Base-by-base conservation (phyloP, 2,797 vertebrate species). In the Astyanax mexicanus region DNA sequence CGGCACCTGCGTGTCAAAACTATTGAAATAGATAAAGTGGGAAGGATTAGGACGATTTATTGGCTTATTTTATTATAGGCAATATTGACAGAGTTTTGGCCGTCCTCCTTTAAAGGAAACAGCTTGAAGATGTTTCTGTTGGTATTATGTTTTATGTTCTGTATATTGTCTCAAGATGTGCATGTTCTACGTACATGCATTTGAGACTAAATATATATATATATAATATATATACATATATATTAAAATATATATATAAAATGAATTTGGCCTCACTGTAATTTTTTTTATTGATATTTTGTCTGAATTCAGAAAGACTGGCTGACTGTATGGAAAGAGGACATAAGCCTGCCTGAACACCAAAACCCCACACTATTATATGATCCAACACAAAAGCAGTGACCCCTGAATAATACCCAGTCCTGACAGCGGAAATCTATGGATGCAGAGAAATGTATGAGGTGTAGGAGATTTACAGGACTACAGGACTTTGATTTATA, bases 311-410 rank as follows among this genome's bases (percentile, higher is more conserved):
- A 35, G 12, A 5, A 8, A 35, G 42, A 47, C 45, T n/a, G 12
- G 23, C 15, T 49, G 27, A 35, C 27, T 21, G 44, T 19, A 35
- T 29, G 25, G 44, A 32, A 67, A 49, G 23, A 67, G 49, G 23
- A 58, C 25, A n/a, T 6, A 7, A 32, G 32, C 51, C 75, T 76
- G n/a, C 38, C 35, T 69, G 35, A 37, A 29, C 25, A 8, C 35
- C 19, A 57, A 58, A 81, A 72, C 57, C 69, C 35, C 40, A 35
- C 77, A 65, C 37, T 75, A 67, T 69, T 58, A 72, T 57, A 42
- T 12, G 25, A 75, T 75, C 51, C 64, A 49, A 38, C 37, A n/a
- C 44, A 45, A 69, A 27, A 51, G 64, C 57, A 47, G 38, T 57
- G 67, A 76, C 52, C 73, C 45, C 19, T 67, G 8, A 19, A 55